phyloP scores from a whole-genome alignment of 2,888 invertebrate species.

The Melipona beecheii region DNA sequence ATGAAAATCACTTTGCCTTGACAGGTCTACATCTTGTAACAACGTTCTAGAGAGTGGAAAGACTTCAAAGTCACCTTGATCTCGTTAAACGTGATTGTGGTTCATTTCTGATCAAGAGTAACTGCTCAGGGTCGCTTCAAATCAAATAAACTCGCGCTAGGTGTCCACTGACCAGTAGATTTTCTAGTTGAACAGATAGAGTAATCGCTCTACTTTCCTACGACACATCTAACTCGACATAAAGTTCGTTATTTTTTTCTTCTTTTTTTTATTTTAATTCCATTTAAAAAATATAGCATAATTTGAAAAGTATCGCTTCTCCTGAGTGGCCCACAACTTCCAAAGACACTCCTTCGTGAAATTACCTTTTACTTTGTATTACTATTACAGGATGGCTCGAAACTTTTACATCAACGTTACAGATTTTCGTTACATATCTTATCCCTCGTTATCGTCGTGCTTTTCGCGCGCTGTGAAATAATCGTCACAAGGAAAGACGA shows the following conservation, averaged over 20 bases:
- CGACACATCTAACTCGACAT: neutral
- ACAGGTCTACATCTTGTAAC: neutral
- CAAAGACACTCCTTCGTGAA: neutral
- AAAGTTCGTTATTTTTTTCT: neutral
- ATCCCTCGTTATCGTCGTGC: neutral
- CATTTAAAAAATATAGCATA: too few relatives aligned
- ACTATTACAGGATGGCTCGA: too few relatives aligned
- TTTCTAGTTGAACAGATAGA: conserved; percentile 9
- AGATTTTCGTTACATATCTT: too few relatives aligned
- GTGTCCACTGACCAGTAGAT: conserved; percentile 1
- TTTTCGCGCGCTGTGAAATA: neutral
- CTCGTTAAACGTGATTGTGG: conserved; percentile 17
- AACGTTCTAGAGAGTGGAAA: neutral
- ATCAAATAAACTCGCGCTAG: conserved; percentile 17
- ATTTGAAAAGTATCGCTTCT: neutral
- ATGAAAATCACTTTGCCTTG: neutral
- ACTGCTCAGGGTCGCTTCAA: neutral
- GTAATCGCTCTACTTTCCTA: neutral
- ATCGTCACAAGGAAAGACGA: neutral
- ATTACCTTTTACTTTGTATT: neutral
- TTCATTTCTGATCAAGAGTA: neutral
- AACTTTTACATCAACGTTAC: too few relatives aligned
- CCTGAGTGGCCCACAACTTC: neutral
- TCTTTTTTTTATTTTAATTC: too few relatives aligned
- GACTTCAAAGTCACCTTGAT: conserved; percentile 17